Percentiles rank a stretch among this genome's conserved stretches.
phyloP scores from a whole-genome alignment of 1,140 invertebrate species.

The Zaprionus africanus region DNA sequence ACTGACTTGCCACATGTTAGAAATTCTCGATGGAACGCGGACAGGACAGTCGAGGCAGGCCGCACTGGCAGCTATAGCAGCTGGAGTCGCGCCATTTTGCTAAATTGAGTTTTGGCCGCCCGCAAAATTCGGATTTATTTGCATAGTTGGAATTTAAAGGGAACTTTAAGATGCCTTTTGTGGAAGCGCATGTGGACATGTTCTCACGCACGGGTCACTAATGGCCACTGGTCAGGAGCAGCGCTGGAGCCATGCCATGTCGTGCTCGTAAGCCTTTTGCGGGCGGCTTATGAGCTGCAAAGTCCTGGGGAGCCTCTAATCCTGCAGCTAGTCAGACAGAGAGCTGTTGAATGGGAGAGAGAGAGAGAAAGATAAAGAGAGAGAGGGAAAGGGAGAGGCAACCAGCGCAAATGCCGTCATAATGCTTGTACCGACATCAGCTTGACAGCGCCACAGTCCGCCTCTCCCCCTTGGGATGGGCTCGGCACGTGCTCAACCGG shows the following conservation, averaged over 20 bases:
- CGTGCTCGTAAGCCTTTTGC: too few species aligned
- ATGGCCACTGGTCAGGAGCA: slow-evolving; percentile 31
- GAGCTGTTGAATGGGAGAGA: not conserved
- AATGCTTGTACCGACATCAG: slow-evolving; percentile 76
- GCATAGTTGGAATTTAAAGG: slow-evolving; percentile 60
- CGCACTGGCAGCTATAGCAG: slow-evolving; percentile 33
- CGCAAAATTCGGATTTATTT: slow-evolving; percentile 70
- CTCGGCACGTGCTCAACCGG: slow-evolving; percentile 39
- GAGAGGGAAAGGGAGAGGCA: too few species aligned
- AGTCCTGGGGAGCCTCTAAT: slow-evolving; percentile 57
- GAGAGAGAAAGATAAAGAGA: not conserved
- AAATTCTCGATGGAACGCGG: slow-evolving; percentile 38
- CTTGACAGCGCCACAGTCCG: slow-evolving; percentile 43
- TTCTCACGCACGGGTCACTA: slow-evolving; percentile 15
- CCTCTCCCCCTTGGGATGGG: not conserved
- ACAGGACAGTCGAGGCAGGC: slow-evolving; percentile 14
- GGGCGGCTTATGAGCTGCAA: slow-evolving; percentile 54
- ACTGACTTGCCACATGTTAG: slow-evolving; percentile 60
- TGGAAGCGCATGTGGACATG: slow-evolving; percentile 2
- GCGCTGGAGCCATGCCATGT: too few species aligned
- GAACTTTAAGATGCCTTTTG: slow-evolving; percentile 16
- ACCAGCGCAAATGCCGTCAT: slow-evolving; percentile 71
- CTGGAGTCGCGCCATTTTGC: slow-evolving; percentile 36
- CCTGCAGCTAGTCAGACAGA: slow-evolving; percentile 34
- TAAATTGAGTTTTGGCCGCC: slow-evolving; percentile 69